A percentile compares a stretch with the other conserved stretches of the same genome.
These are phyloP conservation scores for Tigriopus californicus DNA, from an alignment of 2,888 invertebrate species.

Conservation along the genomic window DNA sequence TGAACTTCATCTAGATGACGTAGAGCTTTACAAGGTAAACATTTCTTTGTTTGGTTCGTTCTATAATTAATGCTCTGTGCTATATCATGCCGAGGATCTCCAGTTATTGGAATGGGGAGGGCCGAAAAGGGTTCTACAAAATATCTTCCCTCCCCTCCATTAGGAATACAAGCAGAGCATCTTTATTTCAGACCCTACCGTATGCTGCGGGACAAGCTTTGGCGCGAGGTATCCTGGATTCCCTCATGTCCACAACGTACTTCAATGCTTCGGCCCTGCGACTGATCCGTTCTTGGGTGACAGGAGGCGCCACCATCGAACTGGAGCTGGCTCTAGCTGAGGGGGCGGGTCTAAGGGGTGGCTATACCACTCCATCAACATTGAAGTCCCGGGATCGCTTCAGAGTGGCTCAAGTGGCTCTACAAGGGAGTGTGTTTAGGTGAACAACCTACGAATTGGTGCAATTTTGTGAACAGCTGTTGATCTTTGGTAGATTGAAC, in stretches of 20 bases:
- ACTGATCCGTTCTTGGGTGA: conserved; percentile 4
- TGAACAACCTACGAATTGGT: background rate
- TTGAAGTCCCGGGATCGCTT: background rate
- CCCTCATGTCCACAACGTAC: conserved; percentile 11
- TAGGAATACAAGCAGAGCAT: background rate
- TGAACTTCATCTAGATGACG: conserved; percentile 2
- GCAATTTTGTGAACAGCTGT: no score
- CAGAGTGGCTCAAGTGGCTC: background rate
- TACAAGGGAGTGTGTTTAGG: conserved; percentile 3
- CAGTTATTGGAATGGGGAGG: no score
- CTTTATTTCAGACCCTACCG: conserved; percentile 5
- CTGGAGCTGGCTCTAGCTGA: conserved; percentile 13
- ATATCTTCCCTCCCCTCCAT: background rate
- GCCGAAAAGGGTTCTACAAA: no score
- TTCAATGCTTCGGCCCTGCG: conserved; percentile 13
- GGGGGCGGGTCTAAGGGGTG: conserved; percentile 11
- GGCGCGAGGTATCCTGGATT: conserved; percentile 12
- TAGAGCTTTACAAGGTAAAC: conserved; percentile 3
- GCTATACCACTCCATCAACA: background rate
- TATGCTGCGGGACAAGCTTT: conserved; percentile 10
- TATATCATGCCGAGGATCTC: no score
- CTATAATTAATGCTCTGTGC: no score
- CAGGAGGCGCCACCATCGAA: conserved; percentile 11
- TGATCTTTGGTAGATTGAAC: no score
- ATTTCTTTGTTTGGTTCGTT: no score